Conservation (phyloP, 2,113 vertebrate genomes). For the Urocynchramus pylzowi region DNA sequence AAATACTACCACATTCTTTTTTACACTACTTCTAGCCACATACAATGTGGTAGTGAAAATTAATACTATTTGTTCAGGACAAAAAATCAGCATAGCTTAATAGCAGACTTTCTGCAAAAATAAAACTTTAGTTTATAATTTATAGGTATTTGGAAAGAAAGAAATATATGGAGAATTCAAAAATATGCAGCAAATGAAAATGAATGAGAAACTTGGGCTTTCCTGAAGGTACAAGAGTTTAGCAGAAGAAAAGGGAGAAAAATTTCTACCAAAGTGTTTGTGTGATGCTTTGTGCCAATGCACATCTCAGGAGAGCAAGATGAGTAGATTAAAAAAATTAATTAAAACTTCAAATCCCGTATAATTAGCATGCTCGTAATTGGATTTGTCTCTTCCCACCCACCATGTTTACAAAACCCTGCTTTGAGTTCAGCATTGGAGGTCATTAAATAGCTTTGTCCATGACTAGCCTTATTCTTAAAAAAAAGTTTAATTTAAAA, state of each 20-base stretch:
- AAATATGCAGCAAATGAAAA: neutral
- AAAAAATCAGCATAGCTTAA: constrained; percentile 4
- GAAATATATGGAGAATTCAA: neutral
- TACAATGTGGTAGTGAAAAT: constrained; percentile 20
- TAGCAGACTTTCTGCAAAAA: constrained; percentile 24
- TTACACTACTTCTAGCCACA: neutral
- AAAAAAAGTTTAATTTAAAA: neutral
- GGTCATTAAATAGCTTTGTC: neutral
- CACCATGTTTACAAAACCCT: neutral
- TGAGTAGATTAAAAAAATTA: neutral
- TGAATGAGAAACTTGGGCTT: neutral
- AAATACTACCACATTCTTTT: neutral
- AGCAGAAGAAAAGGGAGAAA: neutral
- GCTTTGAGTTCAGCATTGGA: neutral
- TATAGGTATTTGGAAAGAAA: neutral
- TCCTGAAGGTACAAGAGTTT: neutral
- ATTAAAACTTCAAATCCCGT: neutral
- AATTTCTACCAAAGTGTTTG: neutral
- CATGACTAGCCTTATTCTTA: neutral
- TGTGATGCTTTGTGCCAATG: neutral
- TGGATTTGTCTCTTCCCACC: neutral
- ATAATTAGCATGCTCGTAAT: neutral
- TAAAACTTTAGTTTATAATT: constrained; percentile 9
- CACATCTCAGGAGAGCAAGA: neutral
- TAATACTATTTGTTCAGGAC: neutral